phyloP scores from a whole-genome alignment of 1,140 invertebrate genomes.

The Rhynchophorus ferrugineus region DNA sequence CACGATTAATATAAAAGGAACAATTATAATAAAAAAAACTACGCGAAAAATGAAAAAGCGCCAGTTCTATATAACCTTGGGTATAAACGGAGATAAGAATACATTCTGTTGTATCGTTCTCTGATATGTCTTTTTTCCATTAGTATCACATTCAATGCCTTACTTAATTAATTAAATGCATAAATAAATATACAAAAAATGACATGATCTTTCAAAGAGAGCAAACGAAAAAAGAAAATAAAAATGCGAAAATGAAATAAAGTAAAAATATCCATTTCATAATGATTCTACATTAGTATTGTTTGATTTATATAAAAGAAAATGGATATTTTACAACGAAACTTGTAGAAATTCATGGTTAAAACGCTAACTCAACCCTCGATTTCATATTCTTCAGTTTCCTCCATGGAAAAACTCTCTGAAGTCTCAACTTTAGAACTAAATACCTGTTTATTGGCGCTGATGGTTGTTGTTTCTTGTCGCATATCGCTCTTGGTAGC shows the following conservation, averaged over 20 bases:
- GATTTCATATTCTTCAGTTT: conserved; percentile 37
- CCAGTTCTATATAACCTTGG: conserved; percentile 42
- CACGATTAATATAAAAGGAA: neutral
- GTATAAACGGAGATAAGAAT: conserved; percentile 7
- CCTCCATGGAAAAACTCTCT: conserved; percentile 37
- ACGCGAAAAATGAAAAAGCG: conserved; percentile 20
- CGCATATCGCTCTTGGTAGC: conserved; percentile 29
- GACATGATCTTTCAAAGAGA: conserved; percentile 1
- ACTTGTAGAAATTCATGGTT: neutral
- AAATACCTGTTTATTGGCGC: conserved; percentile 33
- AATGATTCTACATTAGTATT: no score
- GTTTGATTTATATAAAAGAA: neutral
- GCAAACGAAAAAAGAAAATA: conserved; percentile 6
- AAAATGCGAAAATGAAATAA: neutral
- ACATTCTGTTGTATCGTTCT: conserved; percentile 9
- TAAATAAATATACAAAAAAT: neutral
- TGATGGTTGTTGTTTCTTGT: conserved; percentile 30
- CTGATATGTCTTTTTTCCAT: conserved; percentile 16
- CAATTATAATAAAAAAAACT: conserved; percentile 6
- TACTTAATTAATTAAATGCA: conserved; percentile 13
- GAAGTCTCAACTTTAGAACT: conserved; percentile 32
- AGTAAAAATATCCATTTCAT: conserved; percentile 10
- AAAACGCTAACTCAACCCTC: conserved; percentile 29
- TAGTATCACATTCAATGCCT: conserved; percentile 24
- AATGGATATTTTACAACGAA: neutral